Conservation (phyloP, 2,888 invertebrate species). For the Dasypogon diadema region DNA sequence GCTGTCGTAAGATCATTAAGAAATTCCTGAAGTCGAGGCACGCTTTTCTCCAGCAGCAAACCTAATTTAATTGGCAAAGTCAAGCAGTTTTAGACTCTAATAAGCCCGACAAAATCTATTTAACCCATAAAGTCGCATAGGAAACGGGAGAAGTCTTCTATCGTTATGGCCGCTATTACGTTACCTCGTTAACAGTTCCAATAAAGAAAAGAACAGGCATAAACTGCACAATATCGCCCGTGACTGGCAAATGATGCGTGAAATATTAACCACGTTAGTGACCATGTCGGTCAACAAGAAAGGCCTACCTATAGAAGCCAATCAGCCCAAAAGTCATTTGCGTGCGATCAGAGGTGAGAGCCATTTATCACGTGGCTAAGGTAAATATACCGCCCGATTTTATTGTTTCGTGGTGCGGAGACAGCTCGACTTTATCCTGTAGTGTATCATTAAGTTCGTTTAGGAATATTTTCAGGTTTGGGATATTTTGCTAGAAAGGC, state of each 20-base stretch:
- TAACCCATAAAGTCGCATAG: neutral
- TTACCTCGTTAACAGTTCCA: slow-evolving; percentile 4
- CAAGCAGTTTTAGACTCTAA: neutral
- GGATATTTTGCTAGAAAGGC: neutral
- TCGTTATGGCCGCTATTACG: neutral
- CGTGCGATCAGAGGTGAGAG: slow-evolving; percentile 49
- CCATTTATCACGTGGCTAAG: slow-evolving; percentile 53
- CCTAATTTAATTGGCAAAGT: slow-evolving; percentile 5
- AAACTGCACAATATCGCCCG: neutral
- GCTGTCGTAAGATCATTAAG: no score
- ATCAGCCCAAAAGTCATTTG: slow-evolving; percentile 13
- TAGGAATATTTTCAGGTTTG: neutral
- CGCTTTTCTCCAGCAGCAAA: neutral
- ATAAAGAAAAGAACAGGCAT: slow-evolving; percentile 1
- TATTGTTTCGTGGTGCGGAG: slow-evolving; percentile 42
- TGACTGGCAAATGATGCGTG: slow-evolving; percentile 16
- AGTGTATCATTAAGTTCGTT: slow-evolving; percentile 1
- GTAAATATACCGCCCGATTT: slow-evolving; percentile 53
- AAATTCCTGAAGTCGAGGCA: no score
- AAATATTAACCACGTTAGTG: slow-evolving; percentile 8
- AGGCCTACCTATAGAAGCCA: neutral
- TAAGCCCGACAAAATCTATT: neutral
- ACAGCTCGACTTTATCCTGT: neutral
- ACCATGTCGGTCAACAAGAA: slow-evolving; percentile 11
- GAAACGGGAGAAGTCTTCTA: neutral